These are phyloP conservation scores for Zosterops hypoxanthus DNA, from an alignment of 2,113 vertebrate genomes.

Conservation along the genomic window DNA sequence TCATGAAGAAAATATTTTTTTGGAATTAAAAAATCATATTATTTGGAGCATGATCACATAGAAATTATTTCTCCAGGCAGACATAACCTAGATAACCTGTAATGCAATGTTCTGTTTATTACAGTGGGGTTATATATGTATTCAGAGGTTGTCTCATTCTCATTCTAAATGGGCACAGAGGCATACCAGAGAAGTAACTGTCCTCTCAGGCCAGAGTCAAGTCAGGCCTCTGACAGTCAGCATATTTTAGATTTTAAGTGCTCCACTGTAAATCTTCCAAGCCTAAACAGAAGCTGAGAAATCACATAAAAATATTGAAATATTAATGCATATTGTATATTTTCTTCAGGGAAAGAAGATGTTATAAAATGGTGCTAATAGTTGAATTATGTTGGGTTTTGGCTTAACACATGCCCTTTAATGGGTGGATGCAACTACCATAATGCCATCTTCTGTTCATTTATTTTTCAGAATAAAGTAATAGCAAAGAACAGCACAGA, in stretches of 20 bases:
- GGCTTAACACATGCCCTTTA: background rate
- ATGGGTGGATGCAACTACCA: background rate
- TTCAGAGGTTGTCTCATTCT: background rate
- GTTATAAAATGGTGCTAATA: background rate
- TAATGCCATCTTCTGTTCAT: background rate
- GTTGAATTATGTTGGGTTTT: background rate
- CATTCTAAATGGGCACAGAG: background rate
- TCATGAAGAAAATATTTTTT: background rate
- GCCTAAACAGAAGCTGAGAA: background rate
- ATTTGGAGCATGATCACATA: background rate
- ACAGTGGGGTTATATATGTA: background rate
- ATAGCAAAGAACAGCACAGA: background rate
- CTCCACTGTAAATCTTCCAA: background rate
- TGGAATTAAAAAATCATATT: background rate
- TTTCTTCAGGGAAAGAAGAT: background rate
- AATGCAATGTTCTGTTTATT: background rate
- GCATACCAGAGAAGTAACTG: background rate
- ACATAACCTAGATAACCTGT: background rate
- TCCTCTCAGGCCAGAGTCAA: background rate
- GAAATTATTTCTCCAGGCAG: background rate
- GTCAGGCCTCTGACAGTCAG: background rate
- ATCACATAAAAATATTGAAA: background rate
- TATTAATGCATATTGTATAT: background rate
- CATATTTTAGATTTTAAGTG: background rate
- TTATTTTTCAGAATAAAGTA: constrained; percentile 27